Conservation (phyloP, 2,797 vertebrate genomes). For the Sternotherus odoratus region DNA sequence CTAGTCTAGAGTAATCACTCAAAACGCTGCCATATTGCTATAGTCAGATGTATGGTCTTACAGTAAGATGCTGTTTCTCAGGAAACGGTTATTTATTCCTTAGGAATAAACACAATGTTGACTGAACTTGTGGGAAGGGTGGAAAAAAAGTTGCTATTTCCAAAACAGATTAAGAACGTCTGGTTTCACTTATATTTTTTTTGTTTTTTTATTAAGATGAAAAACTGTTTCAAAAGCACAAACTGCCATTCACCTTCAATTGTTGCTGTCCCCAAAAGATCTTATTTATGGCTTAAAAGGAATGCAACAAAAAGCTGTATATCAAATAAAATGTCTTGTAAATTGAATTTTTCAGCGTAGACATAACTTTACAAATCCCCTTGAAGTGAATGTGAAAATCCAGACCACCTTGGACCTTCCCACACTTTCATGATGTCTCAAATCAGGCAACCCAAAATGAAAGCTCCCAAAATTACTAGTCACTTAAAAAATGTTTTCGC, state of each 20-base stretch:
- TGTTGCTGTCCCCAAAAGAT: not conserved
- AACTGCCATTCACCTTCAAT: not conserved
- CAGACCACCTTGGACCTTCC: not conserved
- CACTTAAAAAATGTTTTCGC: not conserved
- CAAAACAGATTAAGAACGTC: not conserved
- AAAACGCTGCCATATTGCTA: not conserved
- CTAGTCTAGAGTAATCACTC: not conserved
- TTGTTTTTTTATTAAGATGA: not conserved
- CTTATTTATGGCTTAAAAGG: not conserved
- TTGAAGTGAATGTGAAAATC: no score
- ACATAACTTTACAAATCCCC: rapidly evolving
- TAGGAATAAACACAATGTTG: not conserved
- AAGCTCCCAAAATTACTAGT: not conserved
- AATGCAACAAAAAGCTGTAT: not conserved
- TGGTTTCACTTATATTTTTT: not conserved
- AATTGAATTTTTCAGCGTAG: no score
- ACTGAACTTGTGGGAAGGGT: not conserved
- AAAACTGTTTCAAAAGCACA: not conserved
- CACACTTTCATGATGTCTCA: not conserved
- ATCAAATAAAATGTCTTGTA: no score
- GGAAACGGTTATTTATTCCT: not conserved
- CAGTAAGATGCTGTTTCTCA: not conserved
- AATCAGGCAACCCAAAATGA: not conserved
- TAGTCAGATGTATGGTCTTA: not conserved
- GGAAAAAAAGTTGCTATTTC: not conserved